Percentiles rank a stretch among this genome's conserved stretches.
Conservation (phyloP, 2,888 invertebrate species). For the Macaria liturata region DNA sequence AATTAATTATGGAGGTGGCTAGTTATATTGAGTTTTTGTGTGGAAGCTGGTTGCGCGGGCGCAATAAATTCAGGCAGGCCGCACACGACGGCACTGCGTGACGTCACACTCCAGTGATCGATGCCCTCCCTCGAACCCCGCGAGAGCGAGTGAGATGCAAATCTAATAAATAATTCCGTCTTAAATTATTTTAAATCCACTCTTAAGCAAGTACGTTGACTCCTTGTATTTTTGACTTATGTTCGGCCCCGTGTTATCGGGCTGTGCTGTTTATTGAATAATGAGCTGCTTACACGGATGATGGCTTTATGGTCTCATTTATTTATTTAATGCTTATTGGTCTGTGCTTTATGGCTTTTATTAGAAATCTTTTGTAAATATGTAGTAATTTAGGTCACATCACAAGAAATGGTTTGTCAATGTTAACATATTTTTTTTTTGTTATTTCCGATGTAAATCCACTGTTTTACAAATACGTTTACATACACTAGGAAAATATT, state of each 20-base stretch:
- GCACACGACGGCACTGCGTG: constrained; percentile 83
- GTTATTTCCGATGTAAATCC: too few species aligned
- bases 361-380: too few species aligned
- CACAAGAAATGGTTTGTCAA: too few species aligned
- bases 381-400: too few species aligned
- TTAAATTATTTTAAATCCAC: constrained; percentile 79
- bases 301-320: constrained; percentile 34
- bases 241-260: constrained; percentile 57
- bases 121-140: constrained; percentile 63
- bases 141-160: constrained; percentile 57
- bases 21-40: constrained; percentile 54
- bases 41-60: constrained; percentile 71
- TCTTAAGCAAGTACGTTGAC: constrained; percentile 77
- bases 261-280: constrained; percentile 52
- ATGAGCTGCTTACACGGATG: constrained; percentile 42
- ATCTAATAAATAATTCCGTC: constrained; percentile 69
- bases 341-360: too few species aligned
- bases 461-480: too few species aligned
- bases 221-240: constrained; percentile 77
- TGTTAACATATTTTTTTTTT: too few species aligned
- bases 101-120: constrained; percentile 82
- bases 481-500: too few species aligned
- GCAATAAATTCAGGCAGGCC: constrained; percentile 80
- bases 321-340: constrained; percentile 11
- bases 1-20: constrained; percentile 44